These are phyloP conservation scores for Stylophora pistillata DNA, from an alignment of 64 coral and sea anemone genomes.

Conservation along the genomic window DNA sequence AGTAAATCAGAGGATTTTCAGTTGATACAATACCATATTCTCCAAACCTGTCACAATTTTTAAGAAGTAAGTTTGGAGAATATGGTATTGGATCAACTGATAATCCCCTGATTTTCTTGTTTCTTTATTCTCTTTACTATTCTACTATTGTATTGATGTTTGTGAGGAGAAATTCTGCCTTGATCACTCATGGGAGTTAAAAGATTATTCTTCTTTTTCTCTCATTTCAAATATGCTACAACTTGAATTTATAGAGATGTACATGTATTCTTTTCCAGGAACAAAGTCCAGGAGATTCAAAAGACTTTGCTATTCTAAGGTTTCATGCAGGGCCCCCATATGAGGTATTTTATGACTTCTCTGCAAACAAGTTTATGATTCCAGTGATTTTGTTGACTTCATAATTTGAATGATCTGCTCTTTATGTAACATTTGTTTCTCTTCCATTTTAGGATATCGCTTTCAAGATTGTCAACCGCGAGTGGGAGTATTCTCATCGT, in stretches of 20 bases:
- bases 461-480: constrained; percentile 98
- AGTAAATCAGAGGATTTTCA: no score
- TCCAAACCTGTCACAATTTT: no score
- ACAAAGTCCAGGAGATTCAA: constrained; percentile 72
- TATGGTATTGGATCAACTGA: no score
- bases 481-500: constrained; percentile 98
- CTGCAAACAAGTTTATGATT: no score
- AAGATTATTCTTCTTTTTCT: no score
- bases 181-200: no score
- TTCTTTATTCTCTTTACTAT: no score
- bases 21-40: no score
- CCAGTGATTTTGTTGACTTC: not conserved
- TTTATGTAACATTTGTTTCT: not conserved
- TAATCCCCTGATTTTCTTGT: no score
- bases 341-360: constrained; percentile 62
- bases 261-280: constrained; percentile 47
- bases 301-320: constrained; percentile 89
- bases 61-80: no score
- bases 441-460: constrained; percentile 82
- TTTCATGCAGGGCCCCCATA: constrained; percentile 99
- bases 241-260: not conserved
- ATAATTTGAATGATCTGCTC: not conserved
- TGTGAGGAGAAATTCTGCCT: no score
- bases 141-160: no score
- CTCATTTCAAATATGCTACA: not conserved